phyloP scores from a whole-genome alignment of 2,113 vertebrate species.

The Callionymus lyra region DNA sequence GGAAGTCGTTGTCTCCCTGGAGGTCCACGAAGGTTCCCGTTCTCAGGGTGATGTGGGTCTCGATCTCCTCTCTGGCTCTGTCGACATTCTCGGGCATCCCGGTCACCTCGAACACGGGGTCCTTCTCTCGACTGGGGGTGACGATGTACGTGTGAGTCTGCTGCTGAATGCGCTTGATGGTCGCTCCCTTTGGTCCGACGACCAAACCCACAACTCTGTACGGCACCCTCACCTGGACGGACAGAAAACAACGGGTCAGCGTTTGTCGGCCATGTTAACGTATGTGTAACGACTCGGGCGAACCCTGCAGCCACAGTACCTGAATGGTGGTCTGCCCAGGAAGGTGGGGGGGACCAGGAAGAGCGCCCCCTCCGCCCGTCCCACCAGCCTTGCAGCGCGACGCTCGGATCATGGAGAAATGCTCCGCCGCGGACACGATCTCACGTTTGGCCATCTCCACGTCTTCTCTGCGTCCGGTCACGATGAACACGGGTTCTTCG shows the following conservation, averaged over 20 bases:
- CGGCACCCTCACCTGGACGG: conserved; percentile 82
- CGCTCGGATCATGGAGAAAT: conserved; percentile 94
- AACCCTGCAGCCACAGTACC: conserved; percentile 53
- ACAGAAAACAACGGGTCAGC: not conserved
- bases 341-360: conserved; percentile 82
- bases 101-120: conserved; percentile 92
- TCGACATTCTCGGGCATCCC: conserved; percentile 98
- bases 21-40: conserved; percentile 88
- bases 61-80: conserved; percentile 88
- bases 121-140: conserved; percentile 90
- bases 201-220: conserved; percentile 94
- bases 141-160: conserved; percentile 97
- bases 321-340: conserved; percentile 96
- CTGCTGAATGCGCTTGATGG: conserved; percentile 98
- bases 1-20: conserved; percentile 90
- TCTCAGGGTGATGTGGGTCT: conserved; percentile 93
- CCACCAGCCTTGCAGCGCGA: conserved; percentile 77
- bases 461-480: conserved; percentile 89
- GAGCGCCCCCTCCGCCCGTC: conserved; percentile 47
- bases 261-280: too few species aligned
- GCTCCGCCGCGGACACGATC: conserved; percentile 89
- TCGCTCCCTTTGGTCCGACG: conserved; percentile 92
- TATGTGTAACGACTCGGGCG: too few species aligned
- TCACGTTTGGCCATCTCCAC: conserved; percentile 95
- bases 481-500: conserved; percentile 90